These are phyloP conservation scores for Pomacea canaliculata DNA, from an alignment of 2,888 invertebrate species.

Conservation along the genomic window DNA sequence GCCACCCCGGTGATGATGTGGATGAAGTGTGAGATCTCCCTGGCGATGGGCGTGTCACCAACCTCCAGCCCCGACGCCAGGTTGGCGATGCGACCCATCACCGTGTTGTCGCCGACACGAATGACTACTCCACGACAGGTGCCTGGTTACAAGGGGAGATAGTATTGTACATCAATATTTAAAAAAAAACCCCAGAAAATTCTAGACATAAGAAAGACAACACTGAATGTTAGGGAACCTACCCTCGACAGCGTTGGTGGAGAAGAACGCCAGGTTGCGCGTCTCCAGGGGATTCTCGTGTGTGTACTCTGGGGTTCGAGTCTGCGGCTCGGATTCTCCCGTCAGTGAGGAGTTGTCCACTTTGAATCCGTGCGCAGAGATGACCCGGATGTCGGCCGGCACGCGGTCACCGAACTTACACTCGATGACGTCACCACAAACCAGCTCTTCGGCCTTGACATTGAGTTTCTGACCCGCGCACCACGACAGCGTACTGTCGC, in stretches of 20 bases:
- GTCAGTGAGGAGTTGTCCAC: constrained; percentile 80
- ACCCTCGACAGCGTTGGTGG: constrained; percentile 84
- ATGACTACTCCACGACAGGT: constrained; percentile 68
- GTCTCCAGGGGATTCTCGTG: constrained; percentile 82
- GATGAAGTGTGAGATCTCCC: constrained; percentile 99
- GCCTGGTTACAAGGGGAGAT: constrained; percentile 42
- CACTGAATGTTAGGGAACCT: neutral
- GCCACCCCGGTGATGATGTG: constrained; percentile 95
- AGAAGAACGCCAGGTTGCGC: constrained; percentile 84
- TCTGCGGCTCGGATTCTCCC: constrained; percentile 83
- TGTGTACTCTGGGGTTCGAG: constrained; percentile 76
- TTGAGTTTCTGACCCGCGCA: constrained; percentile 77
- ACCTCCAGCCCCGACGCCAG: constrained; percentile 69
- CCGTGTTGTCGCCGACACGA: constrained; percentile 68
- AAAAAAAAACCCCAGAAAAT: neutral
- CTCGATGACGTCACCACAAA: constrained; percentile 97
- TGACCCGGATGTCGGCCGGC: constrained; percentile 96
- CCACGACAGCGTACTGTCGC: constrained; percentile 68
- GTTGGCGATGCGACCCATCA: constrained; percentile 71
- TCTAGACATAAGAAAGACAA: neutral
- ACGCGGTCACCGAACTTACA: constrained; percentile 99
- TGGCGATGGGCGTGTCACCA: constrained; percentile 94
- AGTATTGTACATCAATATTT: too few species aligned
- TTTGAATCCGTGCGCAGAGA: constrained; percentile 95
- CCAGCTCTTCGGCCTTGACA: constrained; percentile 80